phyloP scores from a whole-genome alignment of 30 jellyfish, hydroid and myxozoan genomes.

The Pelagia noctiluca region DNA sequence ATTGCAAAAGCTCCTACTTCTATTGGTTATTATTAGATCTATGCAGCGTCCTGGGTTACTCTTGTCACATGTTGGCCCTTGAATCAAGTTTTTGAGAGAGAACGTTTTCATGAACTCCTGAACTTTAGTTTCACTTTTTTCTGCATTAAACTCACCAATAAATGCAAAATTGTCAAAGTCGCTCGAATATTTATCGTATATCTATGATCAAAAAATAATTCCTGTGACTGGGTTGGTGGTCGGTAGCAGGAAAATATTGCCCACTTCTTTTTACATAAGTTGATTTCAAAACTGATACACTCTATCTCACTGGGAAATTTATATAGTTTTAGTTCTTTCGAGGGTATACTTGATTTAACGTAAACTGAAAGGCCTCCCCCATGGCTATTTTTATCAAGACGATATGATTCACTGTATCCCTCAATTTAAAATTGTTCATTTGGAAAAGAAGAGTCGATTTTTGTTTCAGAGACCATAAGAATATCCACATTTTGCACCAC shows the following conservation, averaged over 20 bases:
- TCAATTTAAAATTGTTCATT: too few relatives aligned
- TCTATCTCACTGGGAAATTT: conserved; percentile 17
- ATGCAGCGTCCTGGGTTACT: conserved; percentile 18
- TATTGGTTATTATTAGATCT: conserved; percentile 4
- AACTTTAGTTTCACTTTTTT: conserved; percentile 4
- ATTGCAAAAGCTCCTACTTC: conserved; percentile 4
- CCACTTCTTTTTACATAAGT: conserved; percentile 41
- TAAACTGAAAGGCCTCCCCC: too few relatives aligned
- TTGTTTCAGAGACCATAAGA: too few relatives aligned
- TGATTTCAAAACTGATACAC: conserved; percentile 13
- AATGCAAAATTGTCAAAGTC: conserved; percentile 5
- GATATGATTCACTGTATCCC: too few relatives aligned
- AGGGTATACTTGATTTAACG: too few relatives aligned
- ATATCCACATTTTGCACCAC: too few relatives aligned
- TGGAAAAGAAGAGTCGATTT: too few relatives aligned
- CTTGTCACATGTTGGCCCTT: conserved; percentile 26
- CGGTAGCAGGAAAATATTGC: conserved; percentile 19
- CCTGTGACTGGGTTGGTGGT: conserved; percentile 13
- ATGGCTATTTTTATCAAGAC: too few relatives aligned
- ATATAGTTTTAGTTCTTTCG: neutral
- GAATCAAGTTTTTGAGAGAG: conserved; percentile 17
- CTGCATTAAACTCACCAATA: conserved; percentile 39
- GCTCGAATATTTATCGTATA: conserved; percentile 10
- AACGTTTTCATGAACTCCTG: conserved; percentile 5
- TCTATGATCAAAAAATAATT: conserved; percentile 40